phyloP scores from a whole-genome alignment of 1,140 invertebrate genomes.

The Anastrepha ludens region DNA sequence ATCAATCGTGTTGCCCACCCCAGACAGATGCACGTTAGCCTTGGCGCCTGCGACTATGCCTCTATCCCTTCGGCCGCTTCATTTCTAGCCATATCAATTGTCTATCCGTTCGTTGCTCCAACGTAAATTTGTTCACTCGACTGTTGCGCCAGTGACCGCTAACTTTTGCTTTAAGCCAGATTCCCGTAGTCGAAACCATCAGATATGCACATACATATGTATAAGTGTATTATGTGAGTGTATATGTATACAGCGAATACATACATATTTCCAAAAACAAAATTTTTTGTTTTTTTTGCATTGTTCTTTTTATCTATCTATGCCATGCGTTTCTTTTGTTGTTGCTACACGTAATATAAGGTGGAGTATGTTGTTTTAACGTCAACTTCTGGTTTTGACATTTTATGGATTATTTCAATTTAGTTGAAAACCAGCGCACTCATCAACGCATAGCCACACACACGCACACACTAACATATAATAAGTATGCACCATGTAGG shows the following conservation, averaged over 20 bases:
- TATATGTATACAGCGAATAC: background rate
- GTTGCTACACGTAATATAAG: constrained; percentile 5
- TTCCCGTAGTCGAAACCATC: background rate
- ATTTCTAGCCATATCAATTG: background rate
- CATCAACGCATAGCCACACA: background rate
- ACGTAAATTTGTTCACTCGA: constrained; percentile 20
- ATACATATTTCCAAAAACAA: background rate
- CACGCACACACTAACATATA: too few species aligned
- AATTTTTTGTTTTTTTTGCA: background rate
- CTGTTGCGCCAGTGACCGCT: background rate
- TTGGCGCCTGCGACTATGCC: background rate
- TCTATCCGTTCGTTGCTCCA: background rate
- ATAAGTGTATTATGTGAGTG: too few species aligned
- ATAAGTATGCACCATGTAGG: too few species aligned
- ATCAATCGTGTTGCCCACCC: background rate
- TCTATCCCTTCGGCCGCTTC: background rate
- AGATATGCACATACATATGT: background rate
- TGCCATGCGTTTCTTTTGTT: background rate
- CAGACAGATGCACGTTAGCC: background rate
- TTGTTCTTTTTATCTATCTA: background rate
- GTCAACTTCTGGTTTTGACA: constrained; percentile 52
- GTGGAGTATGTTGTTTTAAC: background rate
- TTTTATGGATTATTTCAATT: constrained; percentile 57
- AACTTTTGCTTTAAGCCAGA: constrained; percentile 17
- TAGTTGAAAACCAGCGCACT: constrained; percentile 53